phyloP scores from a whole-genome alignment of 2,888 invertebrate genomes.

The Drosophila silvestris region DNA sequence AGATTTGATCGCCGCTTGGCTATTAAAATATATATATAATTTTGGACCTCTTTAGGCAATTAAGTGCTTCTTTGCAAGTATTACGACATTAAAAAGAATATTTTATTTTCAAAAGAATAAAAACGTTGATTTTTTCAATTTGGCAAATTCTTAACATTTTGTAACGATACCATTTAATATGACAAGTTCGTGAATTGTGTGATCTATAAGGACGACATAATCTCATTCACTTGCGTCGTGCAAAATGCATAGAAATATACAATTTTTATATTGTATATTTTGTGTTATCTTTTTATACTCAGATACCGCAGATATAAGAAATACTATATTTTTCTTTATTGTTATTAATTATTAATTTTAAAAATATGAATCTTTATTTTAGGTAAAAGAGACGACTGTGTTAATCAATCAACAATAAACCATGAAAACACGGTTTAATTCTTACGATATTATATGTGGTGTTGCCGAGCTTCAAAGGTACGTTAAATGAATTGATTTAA shows the following conservation, averaged over 20 bases:
- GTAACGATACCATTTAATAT: no score
- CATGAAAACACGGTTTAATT: slow-evolving; percentile 98
- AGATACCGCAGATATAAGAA: neutral
- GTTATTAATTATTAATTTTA: neutral
- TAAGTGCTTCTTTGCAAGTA: neutral
- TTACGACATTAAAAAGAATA: neutral
- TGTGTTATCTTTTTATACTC: neutral
- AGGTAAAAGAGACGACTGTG: slow-evolving; percentile 63
- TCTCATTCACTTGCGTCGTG: neutral
- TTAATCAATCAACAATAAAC: slow-evolving; percentile 6
- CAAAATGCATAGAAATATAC: neutral
- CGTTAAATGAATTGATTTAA: slow-evolving; percentile 51
- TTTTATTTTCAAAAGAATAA: neutral
- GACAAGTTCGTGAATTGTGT: neutral
- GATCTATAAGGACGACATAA: neutral
- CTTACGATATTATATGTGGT: slow-evolving; percentile 95
- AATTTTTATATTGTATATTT: neutral
- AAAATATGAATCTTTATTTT: neutral
- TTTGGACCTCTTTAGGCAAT: no score
- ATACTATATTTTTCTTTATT: neutral
- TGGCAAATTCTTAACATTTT: neutral
- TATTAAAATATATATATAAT: no score
- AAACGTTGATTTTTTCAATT: neutral
- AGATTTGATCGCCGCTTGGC: no score
- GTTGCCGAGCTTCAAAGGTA: slow-evolving; percentile 95